These are phyloP conservation scores for Cantharis flavilabris DNA, from an alignment of 2,888 invertebrate species.

Conservation along the genomic window DNA sequence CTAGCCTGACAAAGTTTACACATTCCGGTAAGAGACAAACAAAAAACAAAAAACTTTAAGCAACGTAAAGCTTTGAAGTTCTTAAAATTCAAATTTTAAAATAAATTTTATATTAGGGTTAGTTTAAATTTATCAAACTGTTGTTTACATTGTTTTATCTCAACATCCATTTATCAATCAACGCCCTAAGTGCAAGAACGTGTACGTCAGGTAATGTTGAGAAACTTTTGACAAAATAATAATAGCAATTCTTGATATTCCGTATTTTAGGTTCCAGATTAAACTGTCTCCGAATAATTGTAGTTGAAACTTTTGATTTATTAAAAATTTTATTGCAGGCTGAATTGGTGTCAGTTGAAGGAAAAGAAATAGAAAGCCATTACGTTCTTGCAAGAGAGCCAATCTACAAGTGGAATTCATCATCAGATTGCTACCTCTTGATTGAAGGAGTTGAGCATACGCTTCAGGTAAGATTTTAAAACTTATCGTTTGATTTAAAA, in stretches of 20 bases:
- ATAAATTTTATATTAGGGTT: background rate
- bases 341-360: constrained; percentile 70
- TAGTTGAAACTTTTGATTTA: background rate
- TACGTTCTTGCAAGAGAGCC: constrained; percentile 69
- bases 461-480: constrained; percentile 59
- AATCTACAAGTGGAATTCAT: constrained; percentile 69
- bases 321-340: constrained; percentile 57
- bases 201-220: constrained; percentile 25
- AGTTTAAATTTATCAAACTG: background rate
- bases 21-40: background rate
- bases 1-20: background rate
- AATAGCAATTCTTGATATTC: constrained; percentile 3
- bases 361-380: constrained; percentile 72
- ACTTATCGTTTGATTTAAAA: background rate
- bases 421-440: constrained; percentile 68
- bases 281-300: background rate
- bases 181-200: constrained; percentile 25
- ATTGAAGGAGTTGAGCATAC: constrained; percentile 69
- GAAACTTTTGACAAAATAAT: constrained; percentile 8
- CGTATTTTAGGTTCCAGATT: background rate
- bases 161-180: constrained; percentile 14
- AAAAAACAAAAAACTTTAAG: background rate
- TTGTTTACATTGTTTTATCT: constrained; percentile 20
- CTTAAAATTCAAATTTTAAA: background rate
- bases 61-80: background rate